Evolutionary conservation across 2,888 invertebrate species (phyloP), one percentile per base, ranked within the genome.

Genomic region (Hirtodrosophila trivittata): DNA sequence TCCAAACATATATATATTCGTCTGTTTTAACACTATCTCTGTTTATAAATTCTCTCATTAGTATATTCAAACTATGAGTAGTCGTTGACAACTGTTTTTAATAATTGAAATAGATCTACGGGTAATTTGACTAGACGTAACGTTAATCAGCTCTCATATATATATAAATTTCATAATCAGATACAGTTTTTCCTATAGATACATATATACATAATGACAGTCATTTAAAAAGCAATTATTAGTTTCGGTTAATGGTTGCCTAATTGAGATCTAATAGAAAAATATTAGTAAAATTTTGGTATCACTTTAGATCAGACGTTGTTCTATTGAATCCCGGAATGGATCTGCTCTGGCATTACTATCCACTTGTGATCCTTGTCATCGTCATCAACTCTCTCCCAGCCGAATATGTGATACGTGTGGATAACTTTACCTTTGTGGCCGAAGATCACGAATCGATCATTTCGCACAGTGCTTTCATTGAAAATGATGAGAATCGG

Each of bases 401-500:
- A n/a, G 33, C 70, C 7, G 43, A 46, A 5, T 77, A 68, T 39
- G 5, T 71, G 14, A 41, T 70, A 13, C 46, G 16, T 7, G 65
- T 83, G 26, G 65, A 83, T 47, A 41, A 39, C 1, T 78, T 74
- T 33, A 39, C 35, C 0, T 81, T 84, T n/a, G 14, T 21, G 4
- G 9, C 55, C 7, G 59, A 49, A 5, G 84, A 84, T 62, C 57
- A 1, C 0, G 46, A 50, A 5, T 7, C 54, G 9, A 13, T 78
- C 2, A 13, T 42, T 0, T 74, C 81, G 21, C 55, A 68, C 4
- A 65, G 55, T 4, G 13, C 54, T 4, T 0, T 26, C 0, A 4
- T 81, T 3, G 62, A 77, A 10, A 82, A 81, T 30, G 56, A 57
- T 8, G 49, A 39, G 1, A 84, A 80, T 51, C 64, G 85, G 0